A percentile compares a stretch with the other conserved stretches of the same genome.
phyloP scores from a whole-genome alignment of 2,113 vertebrate genomes.

The Cyrtonyx montezumae region DNA sequence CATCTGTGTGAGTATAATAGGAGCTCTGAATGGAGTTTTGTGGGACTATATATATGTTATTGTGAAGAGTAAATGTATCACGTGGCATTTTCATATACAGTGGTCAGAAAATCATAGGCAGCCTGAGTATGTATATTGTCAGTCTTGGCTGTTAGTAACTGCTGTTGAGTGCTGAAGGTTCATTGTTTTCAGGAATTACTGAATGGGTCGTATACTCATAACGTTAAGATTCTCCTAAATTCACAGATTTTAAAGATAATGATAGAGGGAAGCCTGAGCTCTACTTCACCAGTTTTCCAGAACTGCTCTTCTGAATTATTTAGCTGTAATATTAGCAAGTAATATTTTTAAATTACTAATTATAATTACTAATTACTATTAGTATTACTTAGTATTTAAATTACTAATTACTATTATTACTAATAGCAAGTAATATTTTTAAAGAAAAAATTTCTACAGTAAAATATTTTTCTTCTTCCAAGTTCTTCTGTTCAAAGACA shows the following conservation, averaged over 20 bases:
- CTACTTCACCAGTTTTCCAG: not conserved
- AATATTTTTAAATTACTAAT: no score
- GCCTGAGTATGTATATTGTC: not conserved
- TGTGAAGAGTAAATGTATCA: not conserved
- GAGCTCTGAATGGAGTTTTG: not conserved
- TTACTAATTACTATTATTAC: no score
- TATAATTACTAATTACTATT: no score
- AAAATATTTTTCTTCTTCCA: not conserved
- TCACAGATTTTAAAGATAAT: not conserved
- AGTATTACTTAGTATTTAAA: no score
- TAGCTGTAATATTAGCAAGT: no score
- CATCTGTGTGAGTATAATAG: not conserved
- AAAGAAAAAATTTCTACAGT: not conserved
- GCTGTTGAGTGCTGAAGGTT: not conserved
- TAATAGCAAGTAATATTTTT: no score
- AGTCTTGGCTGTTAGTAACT: not conserved
- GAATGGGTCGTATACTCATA: not conserved
- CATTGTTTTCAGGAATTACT: not conserved
- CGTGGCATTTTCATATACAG: not conserved
- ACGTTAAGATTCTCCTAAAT: not conserved
- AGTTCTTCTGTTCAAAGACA: not conserved
- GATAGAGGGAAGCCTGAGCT: not conserved
- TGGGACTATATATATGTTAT: not conserved
- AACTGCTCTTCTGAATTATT: not conserved
- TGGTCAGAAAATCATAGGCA: not conserved